Base-by-base conservation (phyloP, 1,140 invertebrate species). In the Anastatus disparis region DNA sequence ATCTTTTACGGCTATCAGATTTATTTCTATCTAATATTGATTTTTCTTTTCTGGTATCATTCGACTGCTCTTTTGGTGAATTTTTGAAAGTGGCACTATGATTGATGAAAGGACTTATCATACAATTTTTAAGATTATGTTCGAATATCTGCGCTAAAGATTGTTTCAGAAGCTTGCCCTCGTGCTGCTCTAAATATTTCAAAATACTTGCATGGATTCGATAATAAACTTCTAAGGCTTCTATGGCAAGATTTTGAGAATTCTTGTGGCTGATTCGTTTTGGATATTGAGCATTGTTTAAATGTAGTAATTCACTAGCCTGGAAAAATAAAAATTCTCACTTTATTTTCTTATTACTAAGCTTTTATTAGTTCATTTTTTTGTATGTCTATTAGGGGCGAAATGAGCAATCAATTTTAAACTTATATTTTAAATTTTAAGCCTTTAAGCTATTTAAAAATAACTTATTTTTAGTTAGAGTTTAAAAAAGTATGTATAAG, bases 191-290 rank as follows among this genome's bases (percentile, higher is more conserved):
- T 35, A 97, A 84, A 81, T 92, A 93, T 82, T 97, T 97, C 3
- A 97, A 84, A 77, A 95, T 93, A 46, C 92, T 92, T 0, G 93
- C 92, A 82, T 97, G 94, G 46, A 95, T 91, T 75, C 93, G 86
- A 80, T 94, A 94, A 79, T 93, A 91, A 8, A 93, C 89, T 85
- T 98, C 96, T 20, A 98, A 83, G 0, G 95, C 93, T 87, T 98
- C 96, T n/a, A 98, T 90, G 4, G 95, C 90, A 29, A 95, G 86
- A 81, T 93, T 89, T 69, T 93, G 91, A 0, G 95, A 93, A 82
- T 89, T 91, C 76, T 92, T 93, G 78, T 96, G 97, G 64, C 89
- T 91, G 55, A 98, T 95, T 86, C 93, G 93, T 24, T 89, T 87
- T 0, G 96, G 95, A 87, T 97, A 97, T 17, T 88, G 88, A 1